These are phyloP conservation scores for Empidonax traillii DNA, from an alignment of 2,113 vertebrate genomes.

Conservation along the genomic window DNA sequence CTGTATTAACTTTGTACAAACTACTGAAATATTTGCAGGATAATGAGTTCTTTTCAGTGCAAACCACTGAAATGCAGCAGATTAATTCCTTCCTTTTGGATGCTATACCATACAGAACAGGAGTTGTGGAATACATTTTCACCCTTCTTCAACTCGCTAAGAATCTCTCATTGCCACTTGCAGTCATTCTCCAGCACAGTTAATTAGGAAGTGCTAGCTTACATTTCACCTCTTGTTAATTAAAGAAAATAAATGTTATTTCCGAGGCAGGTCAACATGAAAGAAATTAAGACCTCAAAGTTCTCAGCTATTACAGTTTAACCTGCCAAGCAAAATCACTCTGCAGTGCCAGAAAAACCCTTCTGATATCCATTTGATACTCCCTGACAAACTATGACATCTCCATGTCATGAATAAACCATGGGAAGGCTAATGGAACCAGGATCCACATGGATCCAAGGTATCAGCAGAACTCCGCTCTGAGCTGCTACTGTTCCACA, in stretches of 20 bases:
- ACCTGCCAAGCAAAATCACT: neutral
- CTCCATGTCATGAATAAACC: neutral
- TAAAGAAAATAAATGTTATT: neutral
- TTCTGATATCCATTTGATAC: neutral
- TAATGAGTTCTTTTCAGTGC: neutral
- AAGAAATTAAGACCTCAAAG: neutral
- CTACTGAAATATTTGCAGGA: slow-evolving; percentile 1
- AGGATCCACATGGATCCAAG: neutral
- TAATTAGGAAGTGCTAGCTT: neutral
- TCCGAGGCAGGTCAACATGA: neutral
- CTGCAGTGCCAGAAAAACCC: neutral
- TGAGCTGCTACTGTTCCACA: neutral
- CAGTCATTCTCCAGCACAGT: neutral
- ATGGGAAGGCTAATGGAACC: neutral
- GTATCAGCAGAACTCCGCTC: neutral
- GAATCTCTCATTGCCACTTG: neutral
- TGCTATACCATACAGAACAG: neutral
- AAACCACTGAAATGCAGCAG: neutral
- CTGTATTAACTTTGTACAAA: slow-evolving; percentile 22
- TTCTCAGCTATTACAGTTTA: neutral
- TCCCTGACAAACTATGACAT: neutral
- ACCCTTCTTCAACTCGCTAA: neutral
- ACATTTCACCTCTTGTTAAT: neutral
- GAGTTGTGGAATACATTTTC: neutral
- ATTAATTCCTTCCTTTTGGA: neutral